Evolutionary conservation across 2,113 vertebrate species (phyloP).

Genomic region (Astur gentilis): DNA sequence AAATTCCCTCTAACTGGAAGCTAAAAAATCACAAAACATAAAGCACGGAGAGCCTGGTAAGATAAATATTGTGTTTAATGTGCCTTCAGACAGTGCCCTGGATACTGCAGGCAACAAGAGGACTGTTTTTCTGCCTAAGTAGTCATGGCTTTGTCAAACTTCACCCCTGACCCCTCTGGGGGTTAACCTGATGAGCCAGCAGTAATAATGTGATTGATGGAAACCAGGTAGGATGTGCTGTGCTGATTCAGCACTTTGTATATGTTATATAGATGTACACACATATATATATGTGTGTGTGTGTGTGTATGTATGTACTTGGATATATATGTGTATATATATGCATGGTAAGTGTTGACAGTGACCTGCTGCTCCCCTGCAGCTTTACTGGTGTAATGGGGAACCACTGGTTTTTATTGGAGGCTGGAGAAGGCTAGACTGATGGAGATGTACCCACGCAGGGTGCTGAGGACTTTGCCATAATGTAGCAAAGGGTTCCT

Average conservation of each 20-base stretch:
- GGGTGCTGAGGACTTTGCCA: not conserved
- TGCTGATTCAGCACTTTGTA: not conserved
- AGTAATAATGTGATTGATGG: not conserved
- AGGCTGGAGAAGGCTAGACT: not conserved
- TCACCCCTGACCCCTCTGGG: not conserved
- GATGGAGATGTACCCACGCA: not conserved
- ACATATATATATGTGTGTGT: too few relatives aligned
- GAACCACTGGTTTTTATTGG: not conserved
- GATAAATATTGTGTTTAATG: not conserved
- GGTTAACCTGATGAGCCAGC: not conserved
- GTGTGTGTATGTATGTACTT: not conserved
- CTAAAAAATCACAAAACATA: not conserved
- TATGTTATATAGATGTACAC: accelerated
- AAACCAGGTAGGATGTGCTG: not conserved
- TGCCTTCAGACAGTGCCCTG: not conserved
- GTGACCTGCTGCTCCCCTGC: not conserved
- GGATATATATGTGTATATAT: too few relatives aligned
- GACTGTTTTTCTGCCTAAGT: not conserved
- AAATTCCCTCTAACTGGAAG: not conserved
- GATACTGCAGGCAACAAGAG: not conserved
- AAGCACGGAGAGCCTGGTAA: not conserved
- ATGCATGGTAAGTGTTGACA: not conserved
- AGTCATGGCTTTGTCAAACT: not conserved
- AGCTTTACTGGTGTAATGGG: not conserved
- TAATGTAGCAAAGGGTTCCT: not conserved